Conservation (phyloP, 2,113 vertebrate species). For the Lontra canadensis region DNA sequence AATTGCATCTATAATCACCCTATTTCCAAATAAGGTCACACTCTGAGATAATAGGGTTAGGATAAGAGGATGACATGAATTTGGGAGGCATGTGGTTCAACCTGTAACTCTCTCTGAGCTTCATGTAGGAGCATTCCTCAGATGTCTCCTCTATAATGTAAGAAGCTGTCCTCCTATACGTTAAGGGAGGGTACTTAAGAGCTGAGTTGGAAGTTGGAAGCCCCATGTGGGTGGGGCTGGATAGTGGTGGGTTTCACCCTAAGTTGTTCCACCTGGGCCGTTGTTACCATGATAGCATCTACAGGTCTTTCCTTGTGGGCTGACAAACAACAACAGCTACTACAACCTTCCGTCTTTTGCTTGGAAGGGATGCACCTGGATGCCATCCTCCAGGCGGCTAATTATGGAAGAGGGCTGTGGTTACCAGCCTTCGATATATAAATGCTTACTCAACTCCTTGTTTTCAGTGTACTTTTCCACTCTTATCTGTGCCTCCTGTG, state of each 20-base stretch:
- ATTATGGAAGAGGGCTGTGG: not conserved
- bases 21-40: not conserved
- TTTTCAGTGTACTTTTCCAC: not conserved
- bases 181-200: not conserved
- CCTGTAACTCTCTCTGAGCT: not conserved
- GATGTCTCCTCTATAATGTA: not conserved
- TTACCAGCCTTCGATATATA: not conserved
- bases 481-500: not conserved
- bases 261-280: not conserved
- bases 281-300: not conserved
- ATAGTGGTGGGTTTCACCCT: not conserved
- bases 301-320: not conserved
- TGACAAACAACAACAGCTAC: not conserved
- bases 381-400: not conserved
- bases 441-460: not conserved
- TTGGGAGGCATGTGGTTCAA: not conserved
- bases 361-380: not conserved
- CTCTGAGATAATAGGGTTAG: not conserved
- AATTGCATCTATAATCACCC: not conserved
- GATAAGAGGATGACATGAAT: not conserved
- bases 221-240: not conserved
- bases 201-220: not conserved
- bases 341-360: not conserved
- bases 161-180: not conserved
- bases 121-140: not conserved